Conservation (phyloP, 2,888 invertebrate species). For the Hyles lineata region DNA sequence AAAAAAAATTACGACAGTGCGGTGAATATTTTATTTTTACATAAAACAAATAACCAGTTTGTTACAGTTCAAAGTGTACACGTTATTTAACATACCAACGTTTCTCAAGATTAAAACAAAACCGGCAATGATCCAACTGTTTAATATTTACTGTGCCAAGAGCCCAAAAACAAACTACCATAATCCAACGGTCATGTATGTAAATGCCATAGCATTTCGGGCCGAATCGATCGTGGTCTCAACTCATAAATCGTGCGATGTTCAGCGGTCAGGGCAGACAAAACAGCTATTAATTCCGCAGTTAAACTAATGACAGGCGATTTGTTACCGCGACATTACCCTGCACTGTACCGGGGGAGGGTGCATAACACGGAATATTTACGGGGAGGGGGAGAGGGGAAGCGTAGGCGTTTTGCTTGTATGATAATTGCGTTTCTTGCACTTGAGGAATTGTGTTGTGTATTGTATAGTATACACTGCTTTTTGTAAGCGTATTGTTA, state of each 20-base stretch:
- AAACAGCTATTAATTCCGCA: constrained; percentile 79
- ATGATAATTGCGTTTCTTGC: not conserved
- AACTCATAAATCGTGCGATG: constrained; percentile 54
- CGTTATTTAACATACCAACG: too few species aligned
- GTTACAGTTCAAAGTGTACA: too few species aligned
- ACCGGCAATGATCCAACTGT: too few species aligned
- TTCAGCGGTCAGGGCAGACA: constrained; percentile 61
- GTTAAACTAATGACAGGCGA: constrained; percentile 72
- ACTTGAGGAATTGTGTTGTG: not conserved
- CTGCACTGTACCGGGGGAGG: constrained; percentile 15
- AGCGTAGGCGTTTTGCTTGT: not conserved
- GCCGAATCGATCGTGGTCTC: constrained; percentile 36
- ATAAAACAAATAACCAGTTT: too few species aligned
- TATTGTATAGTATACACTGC: not conserved
- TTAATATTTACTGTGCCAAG: too few species aligned
- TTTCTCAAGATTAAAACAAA: too few species aligned
- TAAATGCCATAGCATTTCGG: not conserved
- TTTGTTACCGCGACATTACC: constrained; percentile 42
- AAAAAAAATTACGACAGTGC: too few species aligned
- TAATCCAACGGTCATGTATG: not conserved
- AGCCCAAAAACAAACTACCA: not conserved
- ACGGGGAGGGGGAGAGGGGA: not conserved
- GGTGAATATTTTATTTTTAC: too few species aligned
- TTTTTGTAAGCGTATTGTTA: not conserved
- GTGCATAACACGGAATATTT: constrained; percentile 21